Conservation (phyloP, 92 coral and sea anemone genomes). For the Micromussa lordhowensis region DNA sequence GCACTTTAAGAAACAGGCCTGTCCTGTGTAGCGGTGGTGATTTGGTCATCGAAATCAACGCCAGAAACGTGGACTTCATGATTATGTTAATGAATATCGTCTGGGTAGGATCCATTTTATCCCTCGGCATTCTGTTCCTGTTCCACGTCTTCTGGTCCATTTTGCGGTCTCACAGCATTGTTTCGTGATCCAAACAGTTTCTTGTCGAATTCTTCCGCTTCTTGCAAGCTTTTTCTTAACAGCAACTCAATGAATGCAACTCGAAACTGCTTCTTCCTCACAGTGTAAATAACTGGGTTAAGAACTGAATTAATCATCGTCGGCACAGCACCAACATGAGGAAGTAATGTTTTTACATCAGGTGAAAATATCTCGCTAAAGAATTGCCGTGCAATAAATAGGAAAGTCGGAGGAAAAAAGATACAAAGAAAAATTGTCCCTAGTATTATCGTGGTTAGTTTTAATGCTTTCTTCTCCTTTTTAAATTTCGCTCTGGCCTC, state of each 20-base stretch:
- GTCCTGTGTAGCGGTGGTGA: neutral
- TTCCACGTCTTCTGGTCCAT: neutral
- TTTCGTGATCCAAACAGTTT: neutral
- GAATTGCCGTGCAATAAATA: neutral
- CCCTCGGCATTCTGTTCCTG: neutral
- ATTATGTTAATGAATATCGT: neutral
- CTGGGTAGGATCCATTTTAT: neutral
- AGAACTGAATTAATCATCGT: neutral
- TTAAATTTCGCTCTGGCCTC: slow-evolving; percentile 10
- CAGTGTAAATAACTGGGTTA: slow-evolving; percentile 12
- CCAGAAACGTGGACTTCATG: neutral
- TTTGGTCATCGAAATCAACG: neutral
- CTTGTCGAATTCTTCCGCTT: neutral
- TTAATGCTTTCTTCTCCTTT: slow-evolving; percentile 8
- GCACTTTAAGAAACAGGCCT: neutral
- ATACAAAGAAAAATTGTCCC: neutral
- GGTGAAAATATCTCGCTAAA: neutral
- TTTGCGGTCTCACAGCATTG: neutral
- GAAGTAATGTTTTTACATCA: neutral
- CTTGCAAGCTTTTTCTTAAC: neutral
- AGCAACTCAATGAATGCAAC: neutral
- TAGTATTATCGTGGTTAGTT: neutral
- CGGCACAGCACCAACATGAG: neutral
- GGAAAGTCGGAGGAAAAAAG: neutral
- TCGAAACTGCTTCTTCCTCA: neutral